Evolutionary conservation across 2,113 vertebrate species (phyloP).

Genomic region (Menidia beryllina): DNA sequence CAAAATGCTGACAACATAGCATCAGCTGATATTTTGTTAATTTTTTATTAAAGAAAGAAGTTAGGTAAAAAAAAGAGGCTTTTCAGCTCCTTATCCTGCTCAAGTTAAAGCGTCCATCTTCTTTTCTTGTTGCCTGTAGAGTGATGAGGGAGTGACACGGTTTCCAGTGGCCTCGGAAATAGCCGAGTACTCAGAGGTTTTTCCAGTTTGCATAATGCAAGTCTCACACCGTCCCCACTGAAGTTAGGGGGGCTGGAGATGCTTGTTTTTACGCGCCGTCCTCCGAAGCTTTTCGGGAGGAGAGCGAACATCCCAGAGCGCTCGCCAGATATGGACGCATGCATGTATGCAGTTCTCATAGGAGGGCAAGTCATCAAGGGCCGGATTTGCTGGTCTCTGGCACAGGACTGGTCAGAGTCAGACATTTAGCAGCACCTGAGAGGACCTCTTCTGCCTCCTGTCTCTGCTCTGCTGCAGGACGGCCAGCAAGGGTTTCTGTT

Average conservation of each 20-base stretch:
- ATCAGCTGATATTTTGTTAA: too few species aligned
- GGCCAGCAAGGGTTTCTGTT: background rate
- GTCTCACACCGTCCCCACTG: conserved; percentile 69
- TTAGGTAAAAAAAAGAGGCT: too few species aligned
- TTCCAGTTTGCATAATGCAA: conserved; percentile 87
- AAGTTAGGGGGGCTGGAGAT: conserved; percentile 48
- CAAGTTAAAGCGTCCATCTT: conserved; percentile 23
- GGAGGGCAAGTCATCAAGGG: conserved; percentile 1
- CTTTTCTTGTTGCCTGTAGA: conserved; percentile 49
- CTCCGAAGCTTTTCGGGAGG: conserved; percentile 5
- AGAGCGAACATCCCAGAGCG: conserved; percentile 6
- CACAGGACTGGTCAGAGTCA: conserved; percentile 22
- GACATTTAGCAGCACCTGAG: conserved; percentile 32
- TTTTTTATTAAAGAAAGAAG: too few species aligned
- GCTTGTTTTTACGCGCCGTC: conserved; percentile 1
- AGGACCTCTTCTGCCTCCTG: conserved; percentile 29
- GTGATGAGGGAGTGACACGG: conserved; percentile 62
- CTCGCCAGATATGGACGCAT: background rate
- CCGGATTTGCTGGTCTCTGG: conserved; percentile 36
- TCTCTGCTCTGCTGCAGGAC: conserved; percentile 33
- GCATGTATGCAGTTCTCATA: background rate
- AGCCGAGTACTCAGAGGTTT: conserved; percentile 81
- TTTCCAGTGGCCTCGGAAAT: conserved; percentile 78
- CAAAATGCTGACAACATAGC: too few species aligned
- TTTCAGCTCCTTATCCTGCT: conserved; percentile 13